phyloP scores from a whole-genome alignment of 2,888 invertebrate genomes.

The Synergus itoensis region DNA sequence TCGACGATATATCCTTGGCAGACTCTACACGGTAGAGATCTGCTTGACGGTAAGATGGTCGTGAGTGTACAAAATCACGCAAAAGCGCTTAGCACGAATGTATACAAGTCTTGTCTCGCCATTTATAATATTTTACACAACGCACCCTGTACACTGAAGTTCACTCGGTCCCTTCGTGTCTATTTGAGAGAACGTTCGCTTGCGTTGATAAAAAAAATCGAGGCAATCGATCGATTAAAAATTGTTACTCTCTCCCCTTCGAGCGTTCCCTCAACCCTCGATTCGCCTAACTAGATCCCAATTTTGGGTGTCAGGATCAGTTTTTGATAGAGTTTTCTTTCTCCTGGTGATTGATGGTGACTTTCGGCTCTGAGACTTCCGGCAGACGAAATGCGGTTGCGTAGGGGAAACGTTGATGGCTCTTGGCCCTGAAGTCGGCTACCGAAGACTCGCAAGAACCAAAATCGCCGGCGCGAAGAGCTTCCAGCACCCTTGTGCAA shows the following conservation, averaged over 20 bases:
- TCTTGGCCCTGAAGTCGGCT: conserved; percentile 85
- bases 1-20: conserved; percentile 50
- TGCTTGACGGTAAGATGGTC: conserved; percentile 45
- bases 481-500: conserved; percentile 89
- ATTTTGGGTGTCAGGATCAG: conserved; percentile 68
- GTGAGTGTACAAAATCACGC: conserved; percentile 55
- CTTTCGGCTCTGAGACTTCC: conserved; percentile 59
- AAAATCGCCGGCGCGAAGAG: conserved; percentile 89
- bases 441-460: conserved; percentile 84
- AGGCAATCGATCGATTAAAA: conserved; percentile 38
- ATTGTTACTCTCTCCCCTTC: conserved; percentile 51
- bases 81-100: conserved; percentile 56
- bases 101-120: conserved; percentile 67
- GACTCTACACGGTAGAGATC: conserved; percentile 71
- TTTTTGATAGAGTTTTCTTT: conserved; percentile 72
- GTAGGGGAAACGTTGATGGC: conserved; percentile 88
- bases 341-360: conserved; percentile 70
- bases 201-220: conserved; percentile 2
- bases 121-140: conserved; percentile 65
- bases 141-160: conserved; percentile 61
- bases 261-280: conserved; percentile 29
- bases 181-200: conserved; percentile 15
- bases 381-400: conserved; percentile 85
- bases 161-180: conserved; percentile 44
- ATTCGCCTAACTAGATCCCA: conserved; percentile 45